A percentile compares a stretch with the other conserved stretches of the same genome.
These are phyloP conservation scores for Philotrypesis tridentata DNA, from an alignment of 1,140 invertebrate genomes.

Conservation along the genomic window DNA sequence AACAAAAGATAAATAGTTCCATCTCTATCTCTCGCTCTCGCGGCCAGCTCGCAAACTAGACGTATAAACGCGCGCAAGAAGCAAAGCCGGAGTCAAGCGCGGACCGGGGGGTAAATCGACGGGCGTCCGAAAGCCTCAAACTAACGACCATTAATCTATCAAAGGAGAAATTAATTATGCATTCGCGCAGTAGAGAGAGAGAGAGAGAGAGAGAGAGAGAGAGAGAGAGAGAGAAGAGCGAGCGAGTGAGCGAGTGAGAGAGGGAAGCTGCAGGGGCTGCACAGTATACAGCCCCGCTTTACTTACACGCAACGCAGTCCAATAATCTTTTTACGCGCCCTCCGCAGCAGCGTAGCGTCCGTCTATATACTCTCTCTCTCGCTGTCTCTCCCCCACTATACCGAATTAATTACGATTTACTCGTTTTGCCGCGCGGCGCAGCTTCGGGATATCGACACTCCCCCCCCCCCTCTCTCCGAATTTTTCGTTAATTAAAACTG, in stretches of 20 bases:
- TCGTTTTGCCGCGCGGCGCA: constrained; percentile 2
- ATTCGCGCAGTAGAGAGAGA: constrained; percentile 38
- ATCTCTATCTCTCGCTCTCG: neutral
- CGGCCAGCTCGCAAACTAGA: no score
- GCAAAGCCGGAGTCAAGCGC: neutral
- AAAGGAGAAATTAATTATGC: constrained; percentile 63
- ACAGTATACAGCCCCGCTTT: no score
- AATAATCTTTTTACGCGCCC: constrained; percentile 48
- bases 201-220: no score
- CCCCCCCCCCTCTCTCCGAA: neutral
- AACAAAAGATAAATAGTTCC: constrained; percentile 14
- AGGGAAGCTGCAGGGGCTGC: no score
- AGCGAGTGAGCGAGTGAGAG: no score
- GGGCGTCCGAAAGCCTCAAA: constrained; percentile 35
- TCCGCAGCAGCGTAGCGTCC: no score
- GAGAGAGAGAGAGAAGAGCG: neutral
- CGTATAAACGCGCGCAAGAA: neutral
- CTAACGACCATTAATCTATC: constrained; percentile 61
- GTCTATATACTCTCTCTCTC: constrained; percentile 1
- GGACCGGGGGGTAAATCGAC: neutral
- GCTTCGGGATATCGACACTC: neutral
- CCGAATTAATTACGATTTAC: constrained; percentile 1
- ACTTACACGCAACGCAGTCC: neutral
- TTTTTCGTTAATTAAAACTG: constrained; percentile 54
- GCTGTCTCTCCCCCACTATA: neutral